Conservation (phyloP, 2,888 invertebrate species). For the Sycophila texana region DNA sequence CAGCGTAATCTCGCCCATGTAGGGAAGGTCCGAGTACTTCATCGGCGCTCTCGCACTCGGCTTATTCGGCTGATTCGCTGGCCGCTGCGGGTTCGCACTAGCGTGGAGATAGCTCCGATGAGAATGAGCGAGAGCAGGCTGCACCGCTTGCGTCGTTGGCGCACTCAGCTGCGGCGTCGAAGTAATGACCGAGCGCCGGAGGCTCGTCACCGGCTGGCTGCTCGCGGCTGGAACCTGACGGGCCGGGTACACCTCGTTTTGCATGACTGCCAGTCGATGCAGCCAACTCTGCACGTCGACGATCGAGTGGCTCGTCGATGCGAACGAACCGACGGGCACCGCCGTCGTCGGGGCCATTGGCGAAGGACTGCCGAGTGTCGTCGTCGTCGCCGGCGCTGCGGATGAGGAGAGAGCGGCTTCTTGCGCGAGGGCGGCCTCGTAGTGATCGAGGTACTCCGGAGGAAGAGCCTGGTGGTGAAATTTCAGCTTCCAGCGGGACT, state of each 20-base stretch:
- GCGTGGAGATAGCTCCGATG: constrained; percentile 46
- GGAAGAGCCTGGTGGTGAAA: constrained; percentile 89
- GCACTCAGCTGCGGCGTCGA: constrained; percentile 62
- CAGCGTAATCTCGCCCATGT: constrained; percentile 94
- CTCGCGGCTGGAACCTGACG: constrained; percentile 49
- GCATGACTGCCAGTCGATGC: constrained; percentile 85
- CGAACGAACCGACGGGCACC: constrained; percentile 32
- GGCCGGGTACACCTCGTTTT: constrained; percentile 76
- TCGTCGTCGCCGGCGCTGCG: constrained; percentile 57
- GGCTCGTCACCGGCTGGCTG: constrained; percentile 47
- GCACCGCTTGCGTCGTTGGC: constrained; percentile 13
- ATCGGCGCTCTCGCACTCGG: constrained; percentile 72
- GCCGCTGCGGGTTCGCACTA: constrained; percentile 8
- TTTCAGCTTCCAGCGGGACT: constrained; percentile 85
- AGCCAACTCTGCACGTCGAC: constrained; percentile 80
- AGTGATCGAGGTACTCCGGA: constrained; percentile 87
- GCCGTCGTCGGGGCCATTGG: too few relatives aligned
- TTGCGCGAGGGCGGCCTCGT: constrained; percentile 83
- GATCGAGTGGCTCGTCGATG: constrained; percentile 65
- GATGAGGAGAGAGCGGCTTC: constrained; percentile 72
- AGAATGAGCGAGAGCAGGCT: constrained; percentile 29
- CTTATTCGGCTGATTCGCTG: constrained; percentile 59
- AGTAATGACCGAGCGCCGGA: constrained; percentile 71
- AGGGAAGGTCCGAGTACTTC: constrained; percentile 89
- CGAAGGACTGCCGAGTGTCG: too few relatives aligned